These are phyloP conservation scores for Clarias fuscus DNA, from an alignment of 2,797 vertebrate species.

Conservation along the genomic window DNA sequence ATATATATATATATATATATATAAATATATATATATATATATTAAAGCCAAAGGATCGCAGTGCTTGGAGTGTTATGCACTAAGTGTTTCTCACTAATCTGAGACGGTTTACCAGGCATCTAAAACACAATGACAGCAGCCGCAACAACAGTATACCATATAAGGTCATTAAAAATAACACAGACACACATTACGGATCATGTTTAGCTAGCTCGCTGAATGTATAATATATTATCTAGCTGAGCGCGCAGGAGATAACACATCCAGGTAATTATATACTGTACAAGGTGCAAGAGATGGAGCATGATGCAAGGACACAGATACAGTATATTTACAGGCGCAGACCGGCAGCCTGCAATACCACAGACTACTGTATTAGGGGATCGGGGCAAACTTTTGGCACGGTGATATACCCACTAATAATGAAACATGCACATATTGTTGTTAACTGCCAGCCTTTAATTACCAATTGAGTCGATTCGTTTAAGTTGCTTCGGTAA, in stretches of 20 bases:
- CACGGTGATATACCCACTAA: not conserved
- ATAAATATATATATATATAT: too few species aligned
- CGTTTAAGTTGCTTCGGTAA: not conserved
- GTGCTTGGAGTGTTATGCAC: not conserved
- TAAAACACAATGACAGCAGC: not conserved
- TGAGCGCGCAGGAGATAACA: not conserved
- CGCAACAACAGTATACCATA: not conserved
- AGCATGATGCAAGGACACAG: not conserved
- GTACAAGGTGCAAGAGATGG: not conserved
- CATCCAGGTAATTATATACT: not conserved
- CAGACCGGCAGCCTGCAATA: not conserved
- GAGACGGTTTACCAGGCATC: not conserved
- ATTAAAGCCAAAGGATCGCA: not conserved
- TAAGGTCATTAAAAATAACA: not conserved
- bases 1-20: too few species aligned
- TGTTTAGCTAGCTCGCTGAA: not conserved
- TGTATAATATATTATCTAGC: constrained; percentile 12
- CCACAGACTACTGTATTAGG: not conserved
- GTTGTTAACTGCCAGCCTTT: not conserved
- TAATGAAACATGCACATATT: not conserved
- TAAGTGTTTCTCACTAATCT: not conserved
- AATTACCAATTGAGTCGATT: not conserved
- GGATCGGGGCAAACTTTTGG: not conserved
- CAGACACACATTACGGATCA: not conserved
- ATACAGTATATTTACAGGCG: not conserved